phyloP scores from a whole-genome alignment of 2,797 vertebrate genomes.

The Odontamblyopus rebecca region DNA sequence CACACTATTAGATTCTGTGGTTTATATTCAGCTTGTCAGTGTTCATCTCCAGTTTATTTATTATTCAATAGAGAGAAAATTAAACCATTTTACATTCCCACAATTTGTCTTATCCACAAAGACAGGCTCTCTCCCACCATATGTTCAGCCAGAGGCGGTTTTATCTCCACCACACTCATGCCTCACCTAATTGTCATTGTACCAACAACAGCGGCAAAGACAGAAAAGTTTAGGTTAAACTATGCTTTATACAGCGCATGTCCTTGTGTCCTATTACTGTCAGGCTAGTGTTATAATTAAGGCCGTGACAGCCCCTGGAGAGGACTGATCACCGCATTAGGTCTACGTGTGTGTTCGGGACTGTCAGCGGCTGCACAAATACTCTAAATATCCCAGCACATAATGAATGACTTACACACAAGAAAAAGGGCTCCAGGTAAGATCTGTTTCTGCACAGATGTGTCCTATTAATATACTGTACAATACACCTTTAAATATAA shows the following conservation, averaged over 20 bases:
- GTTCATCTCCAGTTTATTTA: not conserved
- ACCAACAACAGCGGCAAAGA: not conserved
- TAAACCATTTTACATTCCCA: not conserved
- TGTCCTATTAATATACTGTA: not conserved
- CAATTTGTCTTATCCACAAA: not conserved
- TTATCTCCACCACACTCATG: not conserved
- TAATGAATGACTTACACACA: conserved; percentile 28
- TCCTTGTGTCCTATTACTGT: conserved; percentile 40
- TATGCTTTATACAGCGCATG: conserved; percentile 20
- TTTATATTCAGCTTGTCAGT: not conserved
- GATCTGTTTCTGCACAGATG: not conserved
- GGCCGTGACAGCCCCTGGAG: conserved; percentile 26
- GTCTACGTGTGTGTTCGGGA: conserved; percentile 26
- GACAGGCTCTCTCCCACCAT: not conserved
- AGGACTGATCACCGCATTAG: conserved; percentile 40
- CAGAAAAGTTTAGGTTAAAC: conserved; percentile 24
- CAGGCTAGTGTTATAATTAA: conserved; percentile 49
- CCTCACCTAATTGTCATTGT: conserved; percentile 6
- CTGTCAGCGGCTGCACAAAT: conserved; percentile 39
- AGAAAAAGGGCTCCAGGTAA: not conserved
- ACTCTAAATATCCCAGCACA: conserved; percentile 33
- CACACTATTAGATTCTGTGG: not conserved
- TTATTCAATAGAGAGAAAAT: not conserved
- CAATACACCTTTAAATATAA: not conserved
- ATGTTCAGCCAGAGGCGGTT: not conserved